Percentiles rank a stretch among this genome's conserved stretches.
phyloP scores from a whole-genome alignment of 2,888 invertebrate species.

The Limenitis camilla region DNA sequence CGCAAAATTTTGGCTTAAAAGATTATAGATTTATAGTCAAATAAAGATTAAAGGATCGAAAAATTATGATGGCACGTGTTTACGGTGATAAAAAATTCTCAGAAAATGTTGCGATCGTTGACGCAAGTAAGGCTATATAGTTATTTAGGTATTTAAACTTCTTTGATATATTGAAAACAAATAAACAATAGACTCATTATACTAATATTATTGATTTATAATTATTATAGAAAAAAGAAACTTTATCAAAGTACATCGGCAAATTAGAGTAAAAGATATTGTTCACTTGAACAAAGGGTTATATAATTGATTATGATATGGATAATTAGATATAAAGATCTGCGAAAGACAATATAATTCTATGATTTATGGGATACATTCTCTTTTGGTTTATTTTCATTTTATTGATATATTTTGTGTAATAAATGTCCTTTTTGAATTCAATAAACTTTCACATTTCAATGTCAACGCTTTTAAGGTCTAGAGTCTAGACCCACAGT shows the following conservation, averaged over 20 bases:
- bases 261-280: constrained; percentile 1
- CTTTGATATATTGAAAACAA: neutral
- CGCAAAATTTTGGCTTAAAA: neutral
- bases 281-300: no score
- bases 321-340: neutral
- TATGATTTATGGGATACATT: no score
- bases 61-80: constrained; percentile 3
- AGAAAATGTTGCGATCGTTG: neutral
- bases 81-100: neutral
- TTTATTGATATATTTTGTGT: no score
- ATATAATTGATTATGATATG: constrained; percentile 10
- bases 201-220: no score
- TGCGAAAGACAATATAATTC: neutral
- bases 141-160: neutral
- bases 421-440: no score
- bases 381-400: no score
- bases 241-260: neutral
- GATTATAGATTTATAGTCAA: constrained; percentile 5
- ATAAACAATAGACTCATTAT: no score
- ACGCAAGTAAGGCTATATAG: neutral
- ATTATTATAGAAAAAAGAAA: no score
- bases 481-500: no score
- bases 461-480: no score
- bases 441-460: no score
- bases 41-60: constrained; percentile 10